Evolutionary conservation across 2,113 vertebrate species (phyloP).

Genomic region (Arvicanthis niloticus): DNA sequence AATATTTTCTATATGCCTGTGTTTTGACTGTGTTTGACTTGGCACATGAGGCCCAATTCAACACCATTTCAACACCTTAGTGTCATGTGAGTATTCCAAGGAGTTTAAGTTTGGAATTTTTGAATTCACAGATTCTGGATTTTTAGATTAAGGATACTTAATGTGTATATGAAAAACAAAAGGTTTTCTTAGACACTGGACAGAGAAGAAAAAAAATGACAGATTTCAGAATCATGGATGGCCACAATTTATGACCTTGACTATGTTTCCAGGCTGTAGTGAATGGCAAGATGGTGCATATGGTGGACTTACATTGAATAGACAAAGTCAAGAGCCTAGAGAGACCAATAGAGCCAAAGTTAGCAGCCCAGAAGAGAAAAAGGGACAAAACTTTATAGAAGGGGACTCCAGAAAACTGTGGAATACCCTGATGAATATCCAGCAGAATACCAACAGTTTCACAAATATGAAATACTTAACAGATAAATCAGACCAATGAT

Average conservation of each 20-base stretch:
- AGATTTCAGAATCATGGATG: background rate
- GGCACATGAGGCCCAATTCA: background rate
- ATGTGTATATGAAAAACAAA: background rate
- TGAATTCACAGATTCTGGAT: background rate
- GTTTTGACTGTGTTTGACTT: background rate
- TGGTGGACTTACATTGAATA: background rate
- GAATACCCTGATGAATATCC: background rate
- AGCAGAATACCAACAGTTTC: background rate
- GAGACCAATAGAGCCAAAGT: background rate
- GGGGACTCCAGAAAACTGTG: background rate
- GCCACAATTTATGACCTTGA: background rate
- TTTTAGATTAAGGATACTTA: background rate
- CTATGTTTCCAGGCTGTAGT: background rate
- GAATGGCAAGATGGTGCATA: no score
- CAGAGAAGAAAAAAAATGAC: background rate
- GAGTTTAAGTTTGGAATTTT: background rate
- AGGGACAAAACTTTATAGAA: background rate
- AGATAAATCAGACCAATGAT: background rate
- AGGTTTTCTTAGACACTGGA: background rate
- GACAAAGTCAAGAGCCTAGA: background rate
- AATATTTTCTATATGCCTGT: background rate
- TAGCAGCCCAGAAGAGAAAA: background rate
- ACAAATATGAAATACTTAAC: background rate
- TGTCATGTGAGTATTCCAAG: background rate
- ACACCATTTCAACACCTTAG: background rate